These are phyloP conservation scores for Aphaenogaster rudis DNA, from an alignment of 1,140 invertebrate genomes.

Conservation along the genomic window DNA sequence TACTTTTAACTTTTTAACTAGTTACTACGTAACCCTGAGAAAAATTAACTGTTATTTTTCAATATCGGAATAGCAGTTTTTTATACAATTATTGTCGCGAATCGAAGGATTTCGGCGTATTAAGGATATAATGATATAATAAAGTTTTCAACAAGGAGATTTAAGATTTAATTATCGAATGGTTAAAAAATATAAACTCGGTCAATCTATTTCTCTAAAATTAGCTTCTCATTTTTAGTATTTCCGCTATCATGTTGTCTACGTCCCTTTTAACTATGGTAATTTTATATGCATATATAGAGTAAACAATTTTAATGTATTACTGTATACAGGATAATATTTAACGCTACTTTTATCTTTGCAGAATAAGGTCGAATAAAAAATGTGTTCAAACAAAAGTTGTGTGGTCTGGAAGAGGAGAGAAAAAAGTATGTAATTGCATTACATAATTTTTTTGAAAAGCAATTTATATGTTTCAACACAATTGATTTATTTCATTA, in stretches of 20 bases:
- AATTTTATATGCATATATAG: neutral
- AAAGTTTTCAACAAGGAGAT: neutral
- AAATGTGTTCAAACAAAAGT: too few relatives aligned
- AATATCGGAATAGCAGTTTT: neutral
- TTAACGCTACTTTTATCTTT: too few relatives aligned
- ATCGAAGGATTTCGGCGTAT: neutral
- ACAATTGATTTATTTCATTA: too few relatives aligned
- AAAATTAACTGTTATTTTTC: neutral
- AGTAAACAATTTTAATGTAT: neutral
- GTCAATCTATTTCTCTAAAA: slow-evolving; percentile 26
- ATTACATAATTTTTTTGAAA: too few relatives aligned
- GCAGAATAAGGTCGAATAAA: too few relatives aligned
- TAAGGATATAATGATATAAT: neutral
- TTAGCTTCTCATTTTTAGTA: slow-evolving; percentile 22
- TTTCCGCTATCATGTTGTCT: neutral
- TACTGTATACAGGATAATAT: neutral
- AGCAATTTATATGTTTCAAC: too few relatives aligned
- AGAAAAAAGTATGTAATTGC: too few relatives aligned
- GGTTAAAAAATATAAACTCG: slow-evolving; percentile 2
- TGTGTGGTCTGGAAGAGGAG: too few relatives aligned
- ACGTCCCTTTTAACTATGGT: slow-evolving; percentile 6
- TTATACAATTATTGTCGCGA: neutral
- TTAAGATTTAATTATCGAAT: neutral
- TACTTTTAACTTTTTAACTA: too few relatives aligned
- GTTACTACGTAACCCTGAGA: too few relatives aligned